Conservation (phyloP, 2,113 vertebrate species). For the Passer montanus region DNA sequence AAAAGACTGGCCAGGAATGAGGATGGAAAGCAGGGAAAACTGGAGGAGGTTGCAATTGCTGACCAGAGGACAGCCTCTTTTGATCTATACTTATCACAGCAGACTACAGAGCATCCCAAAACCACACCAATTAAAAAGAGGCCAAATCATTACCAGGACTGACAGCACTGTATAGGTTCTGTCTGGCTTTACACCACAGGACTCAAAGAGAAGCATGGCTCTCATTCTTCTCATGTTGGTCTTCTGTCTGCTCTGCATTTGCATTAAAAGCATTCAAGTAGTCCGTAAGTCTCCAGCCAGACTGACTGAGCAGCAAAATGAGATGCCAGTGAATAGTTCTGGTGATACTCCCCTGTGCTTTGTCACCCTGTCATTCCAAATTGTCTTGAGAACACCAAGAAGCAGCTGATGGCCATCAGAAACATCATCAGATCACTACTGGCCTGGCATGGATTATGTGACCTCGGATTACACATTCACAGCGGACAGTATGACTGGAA, state of each 20-base stretch:
- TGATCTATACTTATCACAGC: background rate
- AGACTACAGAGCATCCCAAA: background rate
- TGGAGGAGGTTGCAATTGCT: background rate
- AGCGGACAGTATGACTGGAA: background rate
- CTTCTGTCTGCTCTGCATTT: background rate
- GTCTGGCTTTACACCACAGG: background rate
- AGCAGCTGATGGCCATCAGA: background rate
- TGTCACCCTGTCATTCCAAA: background rate
- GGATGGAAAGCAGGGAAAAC: background rate
- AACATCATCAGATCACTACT: background rate
- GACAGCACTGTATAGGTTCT: background rate
- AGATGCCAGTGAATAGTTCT: background rate
- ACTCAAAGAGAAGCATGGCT: background rate
- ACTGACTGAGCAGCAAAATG: background rate
- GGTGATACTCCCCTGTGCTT: background rate
- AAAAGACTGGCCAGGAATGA: background rate
- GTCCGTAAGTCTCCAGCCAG: background rate
- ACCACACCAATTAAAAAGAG: background rate
- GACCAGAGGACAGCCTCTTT: background rate
- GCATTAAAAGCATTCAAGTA: background rate
- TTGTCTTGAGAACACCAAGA: background rate
- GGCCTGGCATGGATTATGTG: background rate
- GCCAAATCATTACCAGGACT: background rate
- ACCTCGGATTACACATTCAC: background rate
- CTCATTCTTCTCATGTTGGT: background rate